Evolutionary conservation across 2,888 invertebrate species (phyloP), one percentile per base, ranked within the genome.

Genomic region (Xanthia togata): DNA sequence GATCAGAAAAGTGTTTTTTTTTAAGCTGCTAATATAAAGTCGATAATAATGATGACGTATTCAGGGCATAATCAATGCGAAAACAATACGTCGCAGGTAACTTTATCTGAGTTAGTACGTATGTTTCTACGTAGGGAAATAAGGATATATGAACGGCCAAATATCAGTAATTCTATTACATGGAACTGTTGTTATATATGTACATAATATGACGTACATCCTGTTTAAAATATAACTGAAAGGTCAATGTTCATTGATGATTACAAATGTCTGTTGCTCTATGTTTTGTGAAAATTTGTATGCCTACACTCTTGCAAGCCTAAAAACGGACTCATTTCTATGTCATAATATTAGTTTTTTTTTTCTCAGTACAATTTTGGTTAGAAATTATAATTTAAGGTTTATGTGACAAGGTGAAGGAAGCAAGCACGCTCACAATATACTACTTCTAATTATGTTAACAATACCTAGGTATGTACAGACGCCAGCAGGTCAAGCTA

Each of bases 211-310:
- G 64, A 73, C 55, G 69, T 35, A 0, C 35, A 47, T 78, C 70
- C 53, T 57, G 70, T 83, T 79, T 38, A 17, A 44, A 74, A 70
- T 53, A 60, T 35, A 38, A 6, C 17, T 44, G 4, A 53, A 53
- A 68, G 59, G 23, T 55, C 73, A 70, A 63, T 63, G 62, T 68
- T 35, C 62, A 64, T 59, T 83, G 44, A 79, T 73, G 41, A 26
- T 23, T 35, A 41, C 20, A 35, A 31, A 26, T 47, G 9, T 12
- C 6, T 1, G 23, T 9, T 31, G 12, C 23, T 77, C 23, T 62
- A 75, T 55, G 23, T 77, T 64, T 26, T 50, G 50, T 47, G 17
- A 17, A 47, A 44, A 44, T 44, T 44, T 44, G 14, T 47, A 47
- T 20, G 47, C 6, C 47, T 44, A 12, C 12, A 44, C 12, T 44